Evolutionary conservation across 2,797 vertebrate genomes (phyloP), one percentile per base, ranked within the genome.

Genomic region (Uromys caudimaculatus): DNA sequence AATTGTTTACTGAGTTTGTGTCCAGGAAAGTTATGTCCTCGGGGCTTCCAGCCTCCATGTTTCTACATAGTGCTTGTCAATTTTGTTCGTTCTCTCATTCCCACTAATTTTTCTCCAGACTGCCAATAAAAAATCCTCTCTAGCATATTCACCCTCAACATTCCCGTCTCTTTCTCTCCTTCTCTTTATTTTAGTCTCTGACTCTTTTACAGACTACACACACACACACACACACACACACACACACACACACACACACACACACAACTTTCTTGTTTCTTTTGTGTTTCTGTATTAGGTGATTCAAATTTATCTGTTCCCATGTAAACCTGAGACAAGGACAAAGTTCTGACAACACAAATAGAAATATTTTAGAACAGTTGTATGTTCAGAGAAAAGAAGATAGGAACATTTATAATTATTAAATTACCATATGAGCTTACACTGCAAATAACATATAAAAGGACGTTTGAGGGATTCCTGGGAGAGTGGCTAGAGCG

Each of bases 361-460:
- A 32, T 14, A 13, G 1, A 96, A 83, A 17, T 56, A 7, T 62
- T 60, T 79, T 71, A 94, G 69, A 95, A 41, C 62, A 81, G 5
- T 17, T 88, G 3, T 89, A 4, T 52, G 8, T 58, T 9, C 12
- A 71, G 29, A 44, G 13, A 38, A 71, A 91, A 84, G 56, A 5
- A 6, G 47, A 79, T 24, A 90, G 69, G 44, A 76, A 87, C 32
- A 85, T 62, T 23, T 62, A 29, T 56, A 96, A 93, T 79, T 91
- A 79, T 50, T 52, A 16, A 77, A 44, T 38, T 23, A 10, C 14
- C 6, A 6, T 2, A 27, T 83, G 32, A 64, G 67, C n/a, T 11
- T 58, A 47, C 84, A 16, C 50, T 93, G 12, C 21, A 92, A 90
- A 64, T 90, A 32, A 71, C 29, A 76, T 91, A 21, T 38, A 35